Percentiles rank a stretch among this genome's conserved stretches.
phyloP scores from a whole-genome alignment of 2,888 invertebrate genomes.

The Trilocha varians region DNA sequence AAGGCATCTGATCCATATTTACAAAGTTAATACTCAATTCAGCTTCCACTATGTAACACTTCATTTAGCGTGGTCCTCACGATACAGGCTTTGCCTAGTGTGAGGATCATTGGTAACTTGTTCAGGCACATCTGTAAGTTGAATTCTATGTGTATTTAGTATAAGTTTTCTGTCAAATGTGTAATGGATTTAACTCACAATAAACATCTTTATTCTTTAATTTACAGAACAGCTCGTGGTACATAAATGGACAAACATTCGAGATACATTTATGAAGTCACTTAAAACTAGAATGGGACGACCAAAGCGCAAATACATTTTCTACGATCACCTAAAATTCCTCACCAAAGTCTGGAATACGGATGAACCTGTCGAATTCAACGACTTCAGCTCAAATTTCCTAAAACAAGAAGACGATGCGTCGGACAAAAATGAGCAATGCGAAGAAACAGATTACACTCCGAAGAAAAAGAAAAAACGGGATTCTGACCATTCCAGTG shows the following conservation, averaged over 20 bases:
- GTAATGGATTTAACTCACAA: too few species aligned
- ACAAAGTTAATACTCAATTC: not conserved
- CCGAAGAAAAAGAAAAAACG: not conserved
- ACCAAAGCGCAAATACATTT: conserved; percentile 42
- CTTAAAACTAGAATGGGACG: conserved; percentile 40
- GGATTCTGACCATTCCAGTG: not conserved
- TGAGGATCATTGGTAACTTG: too few species aligned
- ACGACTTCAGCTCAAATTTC: conserved; percentile 13
- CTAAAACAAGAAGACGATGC: conserved; percentile 23
- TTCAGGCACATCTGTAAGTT: too few species aligned
- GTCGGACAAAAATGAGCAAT: not conserved
- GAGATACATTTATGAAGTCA: conserved; percentile 55
- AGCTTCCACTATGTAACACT: too few species aligned
- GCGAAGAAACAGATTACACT: not conserved
- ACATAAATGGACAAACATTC: conserved; percentile 57
- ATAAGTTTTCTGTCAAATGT: too few species aligned
- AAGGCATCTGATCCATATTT: too few species aligned
- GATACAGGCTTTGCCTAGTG: too few species aligned
- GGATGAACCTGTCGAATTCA: conserved; percentile 16
- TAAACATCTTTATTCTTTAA: too few species aligned
- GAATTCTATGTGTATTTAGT: too few species aligned
- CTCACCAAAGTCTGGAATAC: conserved; percentile 31
- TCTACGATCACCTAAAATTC: conserved; percentile 47
- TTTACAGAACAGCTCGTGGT: conserved; percentile 46
- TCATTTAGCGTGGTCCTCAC: too few species aligned